These are phyloP conservation scores for Hippopotamus amphibius DNA, from an alignment of 2,113 vertebrate species.

Conservation along the genomic window DNA sequence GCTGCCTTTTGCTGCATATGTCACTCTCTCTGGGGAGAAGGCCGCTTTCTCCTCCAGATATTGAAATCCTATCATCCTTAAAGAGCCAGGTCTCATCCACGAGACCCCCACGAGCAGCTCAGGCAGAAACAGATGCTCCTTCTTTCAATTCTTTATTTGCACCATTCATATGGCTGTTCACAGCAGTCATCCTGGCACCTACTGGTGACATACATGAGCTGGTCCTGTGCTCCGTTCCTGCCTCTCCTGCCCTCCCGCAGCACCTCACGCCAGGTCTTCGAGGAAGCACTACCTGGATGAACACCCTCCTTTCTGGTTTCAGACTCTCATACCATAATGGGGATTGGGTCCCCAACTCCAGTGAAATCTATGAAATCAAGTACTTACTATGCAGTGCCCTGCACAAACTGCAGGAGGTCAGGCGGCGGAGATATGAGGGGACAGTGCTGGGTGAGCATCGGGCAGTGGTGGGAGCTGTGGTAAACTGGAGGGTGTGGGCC, in stretches of 20 bases:
- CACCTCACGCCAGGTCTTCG: too few species aligned
- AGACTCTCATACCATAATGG: neutral
- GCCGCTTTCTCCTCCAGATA: neutral
- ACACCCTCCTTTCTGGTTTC: neutral
- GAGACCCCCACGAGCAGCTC: neutral
- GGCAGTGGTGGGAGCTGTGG: neutral
- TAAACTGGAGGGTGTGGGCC: neutral
- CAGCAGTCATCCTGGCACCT: neutral
- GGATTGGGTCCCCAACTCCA: neutral
- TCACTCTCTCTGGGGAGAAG: neutral
- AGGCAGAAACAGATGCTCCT: neutral
- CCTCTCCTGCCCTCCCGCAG: neutral
- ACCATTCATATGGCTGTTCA: neutral
- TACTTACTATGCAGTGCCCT: neutral
- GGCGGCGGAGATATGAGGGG: neutral
- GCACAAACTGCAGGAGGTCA: neutral
- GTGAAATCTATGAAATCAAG: neutral
- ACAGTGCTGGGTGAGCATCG: neutral
- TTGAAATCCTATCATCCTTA: constrained; percentile 5
- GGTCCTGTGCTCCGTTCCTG: too few species aligned
- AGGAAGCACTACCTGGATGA: neutral
- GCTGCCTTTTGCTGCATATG: neutral
- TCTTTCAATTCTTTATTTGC: neutral
- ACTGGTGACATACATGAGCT: accelerated
- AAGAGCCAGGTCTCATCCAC: neutral